These are phyloP conservation scores for Cryptosula pallasiana DNA, from an alignment of 2,888 invertebrate species.

Conservation along the genomic window DNA sequence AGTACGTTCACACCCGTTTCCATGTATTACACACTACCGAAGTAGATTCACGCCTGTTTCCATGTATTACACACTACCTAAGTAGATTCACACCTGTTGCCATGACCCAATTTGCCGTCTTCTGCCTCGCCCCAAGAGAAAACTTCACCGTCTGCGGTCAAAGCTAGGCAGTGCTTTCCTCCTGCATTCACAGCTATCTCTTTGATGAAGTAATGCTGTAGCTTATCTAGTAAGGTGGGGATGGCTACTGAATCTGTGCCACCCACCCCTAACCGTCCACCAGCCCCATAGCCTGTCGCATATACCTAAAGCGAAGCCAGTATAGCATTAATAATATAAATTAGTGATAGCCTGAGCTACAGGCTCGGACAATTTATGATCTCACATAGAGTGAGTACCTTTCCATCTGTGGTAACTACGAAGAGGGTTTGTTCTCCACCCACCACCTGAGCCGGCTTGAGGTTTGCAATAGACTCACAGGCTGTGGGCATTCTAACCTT, in stretches of 20 bases:
- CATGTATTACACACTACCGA: too few relatives aligned
- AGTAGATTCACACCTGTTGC: conserved; percentile 41
- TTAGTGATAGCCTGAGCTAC: too few relatives aligned
- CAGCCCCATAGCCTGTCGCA: conserved; percentile 78
- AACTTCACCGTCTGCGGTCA: conserved; percentile 86
- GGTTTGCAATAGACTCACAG: conserved; percentile 77
- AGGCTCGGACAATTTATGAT: too few relatives aligned
- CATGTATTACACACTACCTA: too few relatives aligned
- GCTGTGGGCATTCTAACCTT: conserved; percentile 85
- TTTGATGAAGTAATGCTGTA: conserved; percentile 84
- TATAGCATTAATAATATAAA: too few relatives aligned
- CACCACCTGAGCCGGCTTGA: conserved; percentile 80
- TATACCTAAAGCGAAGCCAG: conserved; percentile 53
- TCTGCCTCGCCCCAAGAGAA: conserved; percentile 97
- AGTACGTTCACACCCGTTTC: too few relatives aligned
- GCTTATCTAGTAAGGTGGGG: conserved; percentile 82
- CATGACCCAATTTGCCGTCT: conserved; percentile 86
- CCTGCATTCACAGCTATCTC: conserved; percentile 94
- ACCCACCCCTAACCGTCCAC: conserved; percentile 85
- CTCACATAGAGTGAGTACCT: conserved; percentile 71
- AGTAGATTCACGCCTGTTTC: too few relatives aligned
- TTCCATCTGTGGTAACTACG: conserved; percentile 89
- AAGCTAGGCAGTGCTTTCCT: conserved; percentile 87
- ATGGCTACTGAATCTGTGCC: conserved; percentile 84
- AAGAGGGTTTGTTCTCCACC: conserved; percentile 94